A percentile compares a stretch with the other conserved stretches of the same genome.
These are phyloP conservation scores for Onthophagus sagittarius DNA, from an alignment of 2,888 invertebrate genomes.

Conservation along the genomic window DNA sequence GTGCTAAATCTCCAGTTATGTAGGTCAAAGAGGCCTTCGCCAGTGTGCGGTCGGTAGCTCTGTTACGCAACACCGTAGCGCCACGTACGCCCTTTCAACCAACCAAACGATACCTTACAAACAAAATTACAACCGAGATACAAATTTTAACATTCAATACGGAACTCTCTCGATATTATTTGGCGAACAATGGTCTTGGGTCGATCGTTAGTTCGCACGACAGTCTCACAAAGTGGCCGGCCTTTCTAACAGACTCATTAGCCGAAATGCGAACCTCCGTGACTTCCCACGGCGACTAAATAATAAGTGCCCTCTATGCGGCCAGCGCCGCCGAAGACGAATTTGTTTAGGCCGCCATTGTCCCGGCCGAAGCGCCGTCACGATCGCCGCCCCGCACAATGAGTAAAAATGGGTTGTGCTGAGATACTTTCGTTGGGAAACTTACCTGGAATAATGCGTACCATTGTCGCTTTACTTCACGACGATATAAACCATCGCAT, in stretches of 20 bases:
- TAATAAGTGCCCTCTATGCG: constrained; percentile 17
- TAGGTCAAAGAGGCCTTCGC: not conserved
- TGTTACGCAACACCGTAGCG: not conserved
- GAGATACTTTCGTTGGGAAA: not conserved
- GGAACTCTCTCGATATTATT: not conserved
- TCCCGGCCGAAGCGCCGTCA: constrained; percentile 18
- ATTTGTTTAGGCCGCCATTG: constrained; percentile 22
- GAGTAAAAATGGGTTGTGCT: not conserved
- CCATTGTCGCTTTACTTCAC: not conserved
- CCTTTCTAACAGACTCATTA: constrained; percentile 24
- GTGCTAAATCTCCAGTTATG: not conserved
- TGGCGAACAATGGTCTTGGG: constrained; percentile 4
- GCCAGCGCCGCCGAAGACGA: constrained; percentile 7
- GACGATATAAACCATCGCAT: not conserved
- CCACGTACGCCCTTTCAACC: not conserved
- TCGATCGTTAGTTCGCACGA: constrained; percentile 10
- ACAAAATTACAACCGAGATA: too few relatives aligned
- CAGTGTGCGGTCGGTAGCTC: not conserved
- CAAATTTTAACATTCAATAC: not conserved
- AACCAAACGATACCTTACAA: too few relatives aligned
- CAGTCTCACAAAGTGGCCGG: constrained; percentile 10
- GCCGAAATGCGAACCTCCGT: constrained; percentile 22
- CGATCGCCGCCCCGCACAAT: constrained; percentile 11
- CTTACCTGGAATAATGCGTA: not conserved
- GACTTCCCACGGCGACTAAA: constrained; percentile 24